Evolutionary conservation across 92 coral and sea anemone species (phyloP), one percentile per base, ranked within the genome.

Genomic region (Phymanthus crucifer): DNA sequence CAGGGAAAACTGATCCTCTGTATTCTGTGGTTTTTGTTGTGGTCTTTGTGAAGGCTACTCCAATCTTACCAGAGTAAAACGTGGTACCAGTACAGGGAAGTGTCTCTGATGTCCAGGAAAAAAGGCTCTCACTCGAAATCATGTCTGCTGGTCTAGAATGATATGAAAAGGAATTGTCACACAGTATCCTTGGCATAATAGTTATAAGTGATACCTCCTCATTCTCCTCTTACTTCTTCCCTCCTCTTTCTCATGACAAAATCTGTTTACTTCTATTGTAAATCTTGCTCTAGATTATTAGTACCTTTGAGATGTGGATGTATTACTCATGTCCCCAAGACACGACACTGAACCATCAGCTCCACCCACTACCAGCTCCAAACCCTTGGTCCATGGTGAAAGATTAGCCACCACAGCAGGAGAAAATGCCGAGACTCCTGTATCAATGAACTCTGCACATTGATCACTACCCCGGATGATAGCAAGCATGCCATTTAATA

Each of bases 391-490:
- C 76, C 83, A 88, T 61, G 80, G 61, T 45, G 83, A 48, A 78
- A 92, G 76, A 72, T 92, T 85, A 61, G 85, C 90, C 38, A 92
- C 74, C 13, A 92, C 94, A 34, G 89, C 90, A 54, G 85, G 83
- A 9, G 91, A 84, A 23, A 90, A 72, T 4, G 87, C 85, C 35
- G 87, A 72, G 65, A 91, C 82, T 38, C 83, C 89, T 65, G 71
- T 83, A 27, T 78, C 83, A 78, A 92, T 85, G 70, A 90, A 74
- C 38, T 92, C 94, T 54, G 85, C 76, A 57, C 97, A 92, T 66
- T 80, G 92, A 56, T 92, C 97, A 35, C 80, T 92, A 8, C 97
- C 94, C 24, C 94, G 78, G 36, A 92, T 85, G 78, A 92, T 84
- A 35, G 97, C 93, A 17, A 92, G 83, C 66, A 58, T 80, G 24